A percentile compares a stretch with the other conserved stretches of the same genome.
Conservation (phyloP, 2,113 vertebrate species). For the Gadus macrocephalus region DNA sequence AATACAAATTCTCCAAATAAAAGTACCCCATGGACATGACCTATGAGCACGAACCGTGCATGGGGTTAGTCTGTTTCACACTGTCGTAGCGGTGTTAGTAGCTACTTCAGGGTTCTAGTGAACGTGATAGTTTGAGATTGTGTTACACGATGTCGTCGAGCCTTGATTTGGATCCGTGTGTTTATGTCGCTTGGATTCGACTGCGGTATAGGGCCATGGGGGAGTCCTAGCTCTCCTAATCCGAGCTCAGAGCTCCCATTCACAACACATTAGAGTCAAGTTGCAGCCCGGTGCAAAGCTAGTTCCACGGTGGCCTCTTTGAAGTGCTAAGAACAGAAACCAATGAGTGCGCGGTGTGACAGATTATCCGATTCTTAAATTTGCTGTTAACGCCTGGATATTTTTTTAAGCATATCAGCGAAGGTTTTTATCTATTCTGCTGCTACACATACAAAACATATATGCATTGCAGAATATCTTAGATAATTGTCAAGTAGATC, state of each 20-base stretch:
- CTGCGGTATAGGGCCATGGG: conserved; percentile 41
- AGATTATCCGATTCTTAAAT: conserved; percentile 32
- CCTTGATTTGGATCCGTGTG: conserved; percentile 24
- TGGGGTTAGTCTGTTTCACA: conserved; percentile 15
- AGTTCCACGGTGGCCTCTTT: conserved; percentile 50
- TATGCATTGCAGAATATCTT: too few relatives aligned
- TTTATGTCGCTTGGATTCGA: conserved; percentile 24
- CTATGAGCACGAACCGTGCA: background rate
- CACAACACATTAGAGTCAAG: conserved; percentile 66
- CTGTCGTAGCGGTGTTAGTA: conserved; percentile 13
- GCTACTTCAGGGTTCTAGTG: conserved; percentile 27
- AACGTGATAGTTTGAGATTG: conserved; percentile 57
- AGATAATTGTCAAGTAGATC: too few relatives aligned
- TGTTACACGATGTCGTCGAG: conserved; percentile 53
- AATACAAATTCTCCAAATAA: conserved; percentile 75
- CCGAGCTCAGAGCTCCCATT: conserved; percentile 61
- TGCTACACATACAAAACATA: background rate
- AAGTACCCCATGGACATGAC: conserved; percentile 14
- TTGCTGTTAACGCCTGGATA: background rate
- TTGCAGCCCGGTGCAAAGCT: conserved; percentile 54
- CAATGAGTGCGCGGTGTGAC: conserved; percentile 24
- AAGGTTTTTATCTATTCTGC: background rate
- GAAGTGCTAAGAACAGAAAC: conserved; percentile 15
- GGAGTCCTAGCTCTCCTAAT: conserved; percentile 59
- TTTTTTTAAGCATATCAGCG: background rate